Conservation (phyloP, 2,797 vertebrate genomes). For the Euthynnus affinis region DNA sequence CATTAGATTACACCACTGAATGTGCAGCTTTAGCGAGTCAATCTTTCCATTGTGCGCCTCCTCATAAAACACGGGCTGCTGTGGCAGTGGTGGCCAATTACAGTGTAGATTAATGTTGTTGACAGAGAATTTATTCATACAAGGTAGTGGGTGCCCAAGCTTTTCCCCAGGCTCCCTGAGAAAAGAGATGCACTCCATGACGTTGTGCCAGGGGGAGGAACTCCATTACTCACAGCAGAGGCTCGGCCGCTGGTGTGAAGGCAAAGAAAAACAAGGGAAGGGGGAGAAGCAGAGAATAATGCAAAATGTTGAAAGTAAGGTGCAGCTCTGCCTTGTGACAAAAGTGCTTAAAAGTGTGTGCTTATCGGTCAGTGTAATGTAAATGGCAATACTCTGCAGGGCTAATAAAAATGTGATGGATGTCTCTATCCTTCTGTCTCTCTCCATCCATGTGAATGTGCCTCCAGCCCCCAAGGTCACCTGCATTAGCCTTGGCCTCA, state of each 20-base stretch:
- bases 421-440: slow-evolving; percentile 45
- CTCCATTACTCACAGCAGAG: slow-evolving; percentile 66
- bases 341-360: slow-evolving; percentile 48
- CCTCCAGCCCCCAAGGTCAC: slow-evolving; percentile 71
- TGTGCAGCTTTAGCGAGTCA: slow-evolving; percentile 69
- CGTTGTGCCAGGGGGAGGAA: slow-evolving; percentile 66
- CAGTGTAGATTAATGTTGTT: slow-evolving; percentile 80
- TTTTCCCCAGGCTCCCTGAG: slow-evolving; percentile 54
- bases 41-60: slow-evolving; percentile 67
- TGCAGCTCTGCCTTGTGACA: slow-evolving; percentile 32
- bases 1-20: slow-evolving; percentile 73
- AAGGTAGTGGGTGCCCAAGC: slow-evolving; percentile 69
- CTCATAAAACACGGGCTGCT: slow-evolving; percentile 69
- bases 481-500: slow-evolving; percentile 63
- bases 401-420: slow-evolving; percentile 65
- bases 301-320: slow-evolving; percentile 33
- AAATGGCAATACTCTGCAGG: slow-evolving; percentile 45
- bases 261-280: slow-evolving; percentile 33
- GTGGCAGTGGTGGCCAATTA: slow-evolving; percentile 77
- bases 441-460: slow-evolving; percentile 33
- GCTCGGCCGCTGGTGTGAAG: slow-evolving; percentile 42
- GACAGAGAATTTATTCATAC: slow-evolving; percentile 77
- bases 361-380: slow-evolving; percentile 42
- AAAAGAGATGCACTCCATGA: slow-evolving; percentile 70
- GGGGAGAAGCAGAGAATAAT: slow-evolving; percentile 11